Evolutionary conservation across 2,888 invertebrate species (phyloP).

Genomic region (Ophioninae sp.): DNA sequence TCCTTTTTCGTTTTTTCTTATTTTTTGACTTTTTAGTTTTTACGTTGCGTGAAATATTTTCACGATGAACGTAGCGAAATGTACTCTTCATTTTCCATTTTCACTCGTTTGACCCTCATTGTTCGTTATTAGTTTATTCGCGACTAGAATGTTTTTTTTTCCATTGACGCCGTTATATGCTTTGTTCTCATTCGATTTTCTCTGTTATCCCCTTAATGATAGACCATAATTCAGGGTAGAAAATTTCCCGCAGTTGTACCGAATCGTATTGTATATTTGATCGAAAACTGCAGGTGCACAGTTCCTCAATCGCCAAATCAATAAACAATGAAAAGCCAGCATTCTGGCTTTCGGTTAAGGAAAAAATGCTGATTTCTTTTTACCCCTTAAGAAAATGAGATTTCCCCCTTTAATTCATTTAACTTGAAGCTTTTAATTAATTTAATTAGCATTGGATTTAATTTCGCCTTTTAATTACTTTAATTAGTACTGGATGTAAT

Average conservation of each 20-base stretch:
- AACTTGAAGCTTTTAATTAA: too few relatives aligned
- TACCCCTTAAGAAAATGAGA: too few relatives aligned
- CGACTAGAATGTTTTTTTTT: background rate
- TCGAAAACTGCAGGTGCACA: slow-evolving; percentile 6
- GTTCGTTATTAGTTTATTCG: background rate
- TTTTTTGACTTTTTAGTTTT: background rate
- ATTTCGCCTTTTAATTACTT: too few relatives aligned
- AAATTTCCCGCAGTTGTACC: background rate
- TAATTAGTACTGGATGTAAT: too few relatives aligned
- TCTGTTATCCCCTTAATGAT: background rate
- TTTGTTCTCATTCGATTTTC: background rate
- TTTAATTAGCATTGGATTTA: too few relatives aligned
- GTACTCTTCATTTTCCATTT: background rate
- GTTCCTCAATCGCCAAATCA: background rate
- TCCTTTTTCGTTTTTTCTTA: slow-evolving; percentile 23
- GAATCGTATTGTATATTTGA: slow-evolving; percentile 5
- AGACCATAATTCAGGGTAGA: background rate
- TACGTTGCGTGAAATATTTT: background rate
- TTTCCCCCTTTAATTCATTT: too few relatives aligned
- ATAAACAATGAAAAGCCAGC: background rate
- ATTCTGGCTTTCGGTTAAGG: background rate
- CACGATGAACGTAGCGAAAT: too few relatives aligned
- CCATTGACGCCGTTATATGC: background rate
- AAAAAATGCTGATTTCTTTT: too few relatives aligned
- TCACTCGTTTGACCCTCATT: background rate